Base-by-base conservation (phyloP, 2,888 invertebrate genomes). In the Maniola hyperantus region DNA sequence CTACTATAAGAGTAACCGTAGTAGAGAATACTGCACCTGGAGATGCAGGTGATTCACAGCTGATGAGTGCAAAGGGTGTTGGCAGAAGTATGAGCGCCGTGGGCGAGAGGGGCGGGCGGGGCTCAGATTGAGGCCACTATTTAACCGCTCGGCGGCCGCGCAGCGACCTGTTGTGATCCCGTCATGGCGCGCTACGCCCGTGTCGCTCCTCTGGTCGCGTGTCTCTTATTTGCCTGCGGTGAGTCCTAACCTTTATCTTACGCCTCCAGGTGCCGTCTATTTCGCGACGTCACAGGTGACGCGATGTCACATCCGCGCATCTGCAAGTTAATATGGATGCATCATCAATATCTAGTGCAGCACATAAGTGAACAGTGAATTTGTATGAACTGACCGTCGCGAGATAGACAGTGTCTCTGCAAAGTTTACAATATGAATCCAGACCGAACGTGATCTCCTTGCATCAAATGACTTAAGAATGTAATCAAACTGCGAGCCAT, bases 161-260 rank as follows among this genome's bases (percentile, higher is more conserved):
- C 90, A 86, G 81, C 91, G 92, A 92, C 92, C 92, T 93, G 92
- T 93, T 92, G 92, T 92, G 93, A 92, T 91, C 91, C 92, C 91
- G 92, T 87, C 92, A 93, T 93, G 93, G 92, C 92, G 92, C 92
- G 91, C 88, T 88, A 88, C 92, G 92, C 90, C 88, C 90, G 91
- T 91, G 90, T 93, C 91, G 87, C 91, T 89, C 85, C 91, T 88
- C 86, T 92, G 87, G 90, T 89, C 91, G 91, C 90, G 90, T 92
- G 92, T 84, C 91, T 92, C 87, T 89, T 92, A 78, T 85, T 91
- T 86, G 89, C 88, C 86, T 88, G 88, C 92, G 93, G 93, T 93
- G 91, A 93, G 93, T 93, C 89, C 88, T 89, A 90, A 88, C 88
- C 85, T 88, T 91, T 89, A 87, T 89, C 86, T 88, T 87, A 84